Percentiles rank a stretch among this genome's conserved stretches.
phyloP scores from a whole-genome alignment of 2,888 invertebrate genomes.

The Melitaea athalia region DNA sequence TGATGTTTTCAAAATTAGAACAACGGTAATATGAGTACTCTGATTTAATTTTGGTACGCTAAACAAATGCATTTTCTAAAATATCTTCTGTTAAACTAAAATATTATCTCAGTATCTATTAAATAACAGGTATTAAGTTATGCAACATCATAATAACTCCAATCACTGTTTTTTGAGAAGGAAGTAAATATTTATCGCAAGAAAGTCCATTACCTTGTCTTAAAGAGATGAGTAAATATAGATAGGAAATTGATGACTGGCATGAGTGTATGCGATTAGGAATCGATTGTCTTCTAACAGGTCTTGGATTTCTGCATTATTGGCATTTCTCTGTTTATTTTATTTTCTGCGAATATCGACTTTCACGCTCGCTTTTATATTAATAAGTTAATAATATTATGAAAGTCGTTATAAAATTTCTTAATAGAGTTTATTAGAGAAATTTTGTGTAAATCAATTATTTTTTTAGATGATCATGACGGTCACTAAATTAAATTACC shows the following conservation, averaged over 20 bases:
- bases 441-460: background rate
- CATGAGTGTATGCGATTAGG: slow-evolving; percentile 12
- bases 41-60: too few relatives aligned
- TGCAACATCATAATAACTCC: background rate
- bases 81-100: too few relatives aligned
- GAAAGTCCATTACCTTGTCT: background rate
- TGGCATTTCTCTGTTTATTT: slow-evolving; percentile 11
- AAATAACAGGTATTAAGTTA: background rate
- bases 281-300: slow-evolving; percentile 17
- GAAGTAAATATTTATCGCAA: slow-evolving; percentile 4
- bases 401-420: background rate
- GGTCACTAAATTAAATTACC: too few relatives aligned
- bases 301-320: background rate
- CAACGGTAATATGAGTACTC: background rate
- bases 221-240: background rate
- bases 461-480: background rate
- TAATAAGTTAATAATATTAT: slow-evolving; percentile 12
- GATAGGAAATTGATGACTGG: background rate
- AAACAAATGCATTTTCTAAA: too few relatives aligned
- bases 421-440: slow-evolving; percentile 2
- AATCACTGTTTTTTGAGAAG: background rate
- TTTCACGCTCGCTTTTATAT: slow-evolving; percentile 16
- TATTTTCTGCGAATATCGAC: slow-evolving; percentile 2
- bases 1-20: background rate
- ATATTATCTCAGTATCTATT: background rate